Evolutionary conservation across 1,140 invertebrate genomes (phyloP).

Genomic region (Micrasema longulum): DNA sequence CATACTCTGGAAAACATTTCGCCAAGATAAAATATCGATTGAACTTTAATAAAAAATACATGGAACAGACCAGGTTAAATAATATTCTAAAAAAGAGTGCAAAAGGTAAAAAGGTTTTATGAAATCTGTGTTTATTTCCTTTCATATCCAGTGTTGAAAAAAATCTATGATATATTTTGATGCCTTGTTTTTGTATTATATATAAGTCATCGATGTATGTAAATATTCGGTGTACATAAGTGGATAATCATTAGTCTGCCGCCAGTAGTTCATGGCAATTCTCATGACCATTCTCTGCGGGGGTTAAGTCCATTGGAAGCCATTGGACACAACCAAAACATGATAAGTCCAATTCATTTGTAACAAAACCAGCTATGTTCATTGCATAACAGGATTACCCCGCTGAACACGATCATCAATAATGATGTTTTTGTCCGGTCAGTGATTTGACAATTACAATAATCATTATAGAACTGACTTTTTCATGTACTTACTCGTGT

Average conservation of each 20-base stretch:
- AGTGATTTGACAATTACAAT: constrained; percentile 10
- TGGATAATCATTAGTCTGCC: constrained; percentile 12
- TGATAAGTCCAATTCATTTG: constrained; percentile 5
- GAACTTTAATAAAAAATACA: no score
- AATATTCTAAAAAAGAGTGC: no score
- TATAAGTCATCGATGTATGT: no score
- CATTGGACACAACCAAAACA: constrained; percentile 18
- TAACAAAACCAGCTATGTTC: not conserved
- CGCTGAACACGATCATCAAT: constrained; percentile 1
- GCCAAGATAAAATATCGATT: no score
- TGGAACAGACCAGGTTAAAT: no score
- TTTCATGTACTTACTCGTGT: no score
- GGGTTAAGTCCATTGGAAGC: not conserved
- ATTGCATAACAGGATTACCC: constrained; percentile 30
- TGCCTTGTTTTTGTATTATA: not conserved
- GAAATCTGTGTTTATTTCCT: no score
- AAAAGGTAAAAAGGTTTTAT: no score
- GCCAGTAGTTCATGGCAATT: constrained; percentile 20
- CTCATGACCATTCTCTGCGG: constrained; percentile 7
- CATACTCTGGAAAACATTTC: no score
- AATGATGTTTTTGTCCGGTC: constrained; percentile 15
- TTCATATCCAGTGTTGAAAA: no score
- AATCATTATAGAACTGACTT: no score
- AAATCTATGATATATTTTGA: not conserved
- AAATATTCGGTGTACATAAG: no score